phyloP scores from a whole-genome alignment of 2,113 vertebrate genomes.

The Xenopus laevis region DNA sequence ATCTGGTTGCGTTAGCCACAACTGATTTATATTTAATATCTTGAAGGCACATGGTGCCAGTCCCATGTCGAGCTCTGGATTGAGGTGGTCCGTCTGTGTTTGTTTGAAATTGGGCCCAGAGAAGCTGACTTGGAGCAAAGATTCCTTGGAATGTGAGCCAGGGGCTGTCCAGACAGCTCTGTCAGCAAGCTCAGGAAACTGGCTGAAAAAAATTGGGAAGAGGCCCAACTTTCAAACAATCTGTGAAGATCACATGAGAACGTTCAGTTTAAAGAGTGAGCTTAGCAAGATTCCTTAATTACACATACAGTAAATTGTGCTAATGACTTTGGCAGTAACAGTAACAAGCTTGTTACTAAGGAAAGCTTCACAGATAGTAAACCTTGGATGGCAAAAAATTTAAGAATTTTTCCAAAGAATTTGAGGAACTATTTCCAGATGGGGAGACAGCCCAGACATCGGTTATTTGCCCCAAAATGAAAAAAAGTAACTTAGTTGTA shows the following conservation, averaged over 20 bases:
- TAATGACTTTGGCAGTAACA: conserved; percentile 34
- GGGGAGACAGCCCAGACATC: conserved; percentile 14
- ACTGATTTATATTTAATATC: conserved; percentile 57
- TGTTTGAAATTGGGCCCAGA: conserved; percentile 69
- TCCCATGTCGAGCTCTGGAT: conserved; percentile 63
- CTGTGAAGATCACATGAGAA: conserved; percentile 63
- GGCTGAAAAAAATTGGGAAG: conserved; percentile 64
- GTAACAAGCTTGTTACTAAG: neutral
- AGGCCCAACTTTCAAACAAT: conserved; percentile 64
- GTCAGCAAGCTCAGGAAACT: conserved; percentile 75
- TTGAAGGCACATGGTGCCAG: conserved; percentile 65
- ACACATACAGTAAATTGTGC: conserved; percentile 35
- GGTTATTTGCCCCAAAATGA: conserved; percentile 8
- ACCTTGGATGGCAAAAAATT: neutral
- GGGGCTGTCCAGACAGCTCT: conserved; percentile 67
- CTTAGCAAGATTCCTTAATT: conserved; percentile 49
- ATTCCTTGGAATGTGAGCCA: conserved; percentile 67
- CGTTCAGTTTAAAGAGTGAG: conserved; percentile 51
- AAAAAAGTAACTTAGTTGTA: conserved; percentile 19
- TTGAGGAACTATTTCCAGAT: conserved; percentile 31
- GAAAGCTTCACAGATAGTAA: neutral
- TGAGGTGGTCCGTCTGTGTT: conserved; percentile 74
- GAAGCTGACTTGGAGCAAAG: conserved; percentile 66
- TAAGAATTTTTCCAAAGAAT: neutral
- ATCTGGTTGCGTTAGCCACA: conserved; percentile 62